These are phyloP conservation scores for Cordilura impudica DNA, from an alignment of 2,888 invertebrate species.

Conservation along the genomic window DNA sequence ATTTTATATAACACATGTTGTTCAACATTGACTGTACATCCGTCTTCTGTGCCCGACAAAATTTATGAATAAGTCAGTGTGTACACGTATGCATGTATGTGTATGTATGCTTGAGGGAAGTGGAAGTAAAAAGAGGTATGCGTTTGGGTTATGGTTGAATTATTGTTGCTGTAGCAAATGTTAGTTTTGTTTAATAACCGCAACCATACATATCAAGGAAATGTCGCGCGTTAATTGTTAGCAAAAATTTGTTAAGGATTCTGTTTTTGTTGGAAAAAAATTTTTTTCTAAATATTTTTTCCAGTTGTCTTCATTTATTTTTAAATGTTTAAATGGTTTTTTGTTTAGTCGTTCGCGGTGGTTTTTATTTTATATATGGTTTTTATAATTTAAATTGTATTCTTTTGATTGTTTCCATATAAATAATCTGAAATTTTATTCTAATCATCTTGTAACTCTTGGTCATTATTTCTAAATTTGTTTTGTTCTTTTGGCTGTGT, in stretches of 20 bases:
- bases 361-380: too few species aligned
- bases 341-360: too few species aligned
- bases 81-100: not conserved
- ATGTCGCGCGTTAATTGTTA: slow-evolving; percentile 52
- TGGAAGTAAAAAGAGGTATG: not conserved
- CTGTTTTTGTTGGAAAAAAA: not conserved
- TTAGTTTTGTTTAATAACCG: slow-evolving; percentile 8
- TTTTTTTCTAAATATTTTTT: not conserved
- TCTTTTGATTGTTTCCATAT: not conserved
- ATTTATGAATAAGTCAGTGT: not conserved
- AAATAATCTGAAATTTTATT: not conserved
- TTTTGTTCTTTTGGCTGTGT: not conserved
- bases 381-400: not conserved
- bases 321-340: not conserved
- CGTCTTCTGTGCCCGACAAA: not conserved
- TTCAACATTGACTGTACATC: slow-evolving; percentile 38
- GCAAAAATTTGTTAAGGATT: slow-evolving; percentile 43
- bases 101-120: not conserved
- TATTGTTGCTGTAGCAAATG: not conserved
- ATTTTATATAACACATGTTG: slow-evolving; percentile 32
- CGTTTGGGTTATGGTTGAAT: not conserved
- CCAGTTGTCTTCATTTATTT: not conserved
- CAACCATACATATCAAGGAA: slow-evolving; percentile 32
- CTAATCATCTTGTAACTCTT: slow-evolving; percentile 13
- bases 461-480: slow-evolving; percentile 8